Conservation (phyloP, 2,113 vertebrate species). For the Odocoileus virginianus region DNA sequence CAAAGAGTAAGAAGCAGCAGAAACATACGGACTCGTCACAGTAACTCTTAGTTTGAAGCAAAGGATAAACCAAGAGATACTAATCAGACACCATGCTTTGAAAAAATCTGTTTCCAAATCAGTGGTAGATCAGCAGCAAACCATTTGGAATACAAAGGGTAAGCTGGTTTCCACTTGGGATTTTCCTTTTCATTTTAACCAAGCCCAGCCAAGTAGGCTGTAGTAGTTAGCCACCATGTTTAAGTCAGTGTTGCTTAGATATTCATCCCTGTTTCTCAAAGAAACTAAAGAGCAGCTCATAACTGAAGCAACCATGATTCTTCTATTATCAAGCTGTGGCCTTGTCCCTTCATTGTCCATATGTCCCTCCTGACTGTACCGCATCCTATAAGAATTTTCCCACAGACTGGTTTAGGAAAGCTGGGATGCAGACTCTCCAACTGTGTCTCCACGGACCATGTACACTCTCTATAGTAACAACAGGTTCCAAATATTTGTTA, state of each 20-base stretch:
- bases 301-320: not conserved
- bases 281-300: not conserved
- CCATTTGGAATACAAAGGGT: not conserved
- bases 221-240: not conserved
- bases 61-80: not conserved
- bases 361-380: not conserved
- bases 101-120: not conserved
- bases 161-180: not conserved
- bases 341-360: not conserved
- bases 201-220: not conserved
- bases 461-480: not conserved
- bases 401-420: not conserved
- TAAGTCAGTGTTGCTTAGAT: not conserved
- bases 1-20: slow-evolving; percentile 11
- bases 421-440: not conserved
- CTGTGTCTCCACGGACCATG: not conserved
- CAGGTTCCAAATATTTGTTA: not conserved
- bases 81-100: not conserved
- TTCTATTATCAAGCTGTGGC: not conserved
- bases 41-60: not conserved
- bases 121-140: not conserved
- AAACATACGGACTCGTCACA: not conserved
- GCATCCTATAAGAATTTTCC: not conserved
- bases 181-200: not conserved
- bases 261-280: not conserved